Percentiles rank a stretch among this genome's conserved stretches.
Evolutionary conservation across 2,797 vertebrate genomes (phyloP).

Genomic region (Cichlasoma orientale): DNA sequence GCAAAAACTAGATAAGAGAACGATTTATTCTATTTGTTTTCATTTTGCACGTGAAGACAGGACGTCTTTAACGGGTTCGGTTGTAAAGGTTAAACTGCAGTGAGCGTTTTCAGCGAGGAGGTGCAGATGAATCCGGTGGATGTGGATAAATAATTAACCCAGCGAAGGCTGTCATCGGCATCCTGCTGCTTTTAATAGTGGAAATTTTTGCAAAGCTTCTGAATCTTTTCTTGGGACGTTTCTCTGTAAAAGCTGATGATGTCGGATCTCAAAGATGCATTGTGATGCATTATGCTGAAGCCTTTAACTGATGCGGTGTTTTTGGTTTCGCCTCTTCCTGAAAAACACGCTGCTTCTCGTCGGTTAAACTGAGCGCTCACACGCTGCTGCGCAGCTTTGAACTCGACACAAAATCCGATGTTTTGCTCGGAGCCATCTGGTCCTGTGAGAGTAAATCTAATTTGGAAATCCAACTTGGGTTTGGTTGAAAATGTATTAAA

Average conservation of each 20-base stretch:
- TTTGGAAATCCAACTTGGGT: constrained; percentile 12
- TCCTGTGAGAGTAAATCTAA: constrained; percentile 15
- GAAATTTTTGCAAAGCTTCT: background rate
- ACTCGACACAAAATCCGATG: background rate
- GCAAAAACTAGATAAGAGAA: too few relatives aligned
- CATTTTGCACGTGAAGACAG: too few relatives aligned
- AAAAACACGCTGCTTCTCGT: background rate
- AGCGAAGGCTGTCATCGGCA: background rate
- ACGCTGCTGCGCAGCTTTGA: background rate
- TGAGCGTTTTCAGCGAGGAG: background rate
- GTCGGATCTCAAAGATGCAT: background rate
- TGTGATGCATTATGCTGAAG: background rate
- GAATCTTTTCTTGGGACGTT: background rate
- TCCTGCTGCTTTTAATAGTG: background rate
- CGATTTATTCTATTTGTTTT: too few relatives aligned
- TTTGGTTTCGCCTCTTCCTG: background rate
- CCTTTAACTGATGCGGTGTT: background rate
- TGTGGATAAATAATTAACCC: background rate
- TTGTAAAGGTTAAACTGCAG: background rate
- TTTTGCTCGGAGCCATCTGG: background rate
- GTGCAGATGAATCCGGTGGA: background rate
- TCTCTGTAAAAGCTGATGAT: background rate
- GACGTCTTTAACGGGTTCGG: background rate
- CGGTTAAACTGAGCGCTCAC: background rate
- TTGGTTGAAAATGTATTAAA: constrained; percentile 17